Percentiles rank a stretch among this genome's conserved stretches.
phyloP scores from a whole-genome alignment of 37 sponge, comb jelly and placozoan genomes.

The Crambe crambe region DNA sequence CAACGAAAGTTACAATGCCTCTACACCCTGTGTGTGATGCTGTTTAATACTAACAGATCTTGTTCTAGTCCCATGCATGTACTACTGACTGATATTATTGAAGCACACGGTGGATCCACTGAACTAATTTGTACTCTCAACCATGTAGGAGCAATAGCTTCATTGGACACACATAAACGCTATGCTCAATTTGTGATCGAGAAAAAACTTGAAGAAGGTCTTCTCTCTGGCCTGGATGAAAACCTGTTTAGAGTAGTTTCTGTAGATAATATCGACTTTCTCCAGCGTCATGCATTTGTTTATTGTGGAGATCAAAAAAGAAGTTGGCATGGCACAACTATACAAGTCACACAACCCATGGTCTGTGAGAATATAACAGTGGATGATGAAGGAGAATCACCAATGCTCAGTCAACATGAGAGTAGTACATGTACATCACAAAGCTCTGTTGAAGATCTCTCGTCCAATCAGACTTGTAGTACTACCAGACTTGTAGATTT shows the following conservation, averaged over 20 bases:
- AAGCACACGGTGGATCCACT: background rate
- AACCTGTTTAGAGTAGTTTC: background rate
- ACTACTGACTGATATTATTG: background rate
- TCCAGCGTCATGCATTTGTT: background rate
- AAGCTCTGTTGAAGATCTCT: no score
- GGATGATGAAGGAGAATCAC: no score
- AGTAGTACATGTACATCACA: no score
- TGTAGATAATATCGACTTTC: background rate
- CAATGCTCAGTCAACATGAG: no score
- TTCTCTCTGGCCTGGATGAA: background rate
- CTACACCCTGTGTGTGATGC: no score
- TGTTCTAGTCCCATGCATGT: constrained; percentile 1
- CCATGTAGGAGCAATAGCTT: background rate
- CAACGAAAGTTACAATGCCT: no score
- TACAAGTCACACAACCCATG: background rate
- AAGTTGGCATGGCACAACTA: background rate
- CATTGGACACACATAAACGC: background rate
- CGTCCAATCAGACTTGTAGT: no score
- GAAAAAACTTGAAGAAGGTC: background rate
- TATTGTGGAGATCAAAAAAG: background rate
- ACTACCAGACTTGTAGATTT: no score
- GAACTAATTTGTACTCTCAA: background rate
- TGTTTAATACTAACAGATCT: no score
- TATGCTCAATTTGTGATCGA: background rate
- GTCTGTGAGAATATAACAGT: no score